Conservation (phyloP, 2,113 vertebrate species). For the Anolis carolinensis region DNA sequence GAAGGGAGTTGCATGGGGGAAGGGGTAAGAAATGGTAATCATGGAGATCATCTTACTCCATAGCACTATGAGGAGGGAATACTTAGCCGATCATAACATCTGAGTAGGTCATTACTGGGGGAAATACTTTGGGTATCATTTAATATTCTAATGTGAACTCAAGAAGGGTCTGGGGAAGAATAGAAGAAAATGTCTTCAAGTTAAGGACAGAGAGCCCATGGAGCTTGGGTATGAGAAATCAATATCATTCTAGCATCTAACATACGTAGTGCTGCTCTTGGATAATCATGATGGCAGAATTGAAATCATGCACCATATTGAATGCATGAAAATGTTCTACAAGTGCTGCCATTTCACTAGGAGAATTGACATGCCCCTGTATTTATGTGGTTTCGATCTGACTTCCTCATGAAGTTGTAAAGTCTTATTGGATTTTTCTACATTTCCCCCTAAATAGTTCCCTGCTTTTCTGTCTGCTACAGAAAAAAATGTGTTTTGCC, state of each 20-base stretch:
- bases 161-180: not conserved
- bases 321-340: not conserved
- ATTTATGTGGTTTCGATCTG: not conserved
- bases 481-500: conserved; percentile 19
- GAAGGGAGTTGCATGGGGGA: too few relatives aligned
- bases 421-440: not conserved
- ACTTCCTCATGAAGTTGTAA: not conserved
- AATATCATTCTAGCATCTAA: not conserved
- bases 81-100: too few relatives aligned
- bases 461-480: conserved; percentile 26
- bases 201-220: not conserved
- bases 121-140: too few relatives aligned
- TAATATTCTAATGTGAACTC: not conserved
- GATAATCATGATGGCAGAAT: not conserved
- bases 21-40: too few relatives aligned
- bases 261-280: not conserved
- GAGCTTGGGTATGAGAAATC: not conserved
- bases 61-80: too few relatives aligned
- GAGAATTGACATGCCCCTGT: not conserved
- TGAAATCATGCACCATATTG: not conserved
- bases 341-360: not conserved
- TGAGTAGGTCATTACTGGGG: too few relatives aligned
- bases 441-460: not conserved
- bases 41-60: too few relatives aligned
- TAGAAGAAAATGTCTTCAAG: not conserved